Conservation (phyloP, 1,140 invertebrate genomes). For the Hylyphantes graminicola region DNA sequence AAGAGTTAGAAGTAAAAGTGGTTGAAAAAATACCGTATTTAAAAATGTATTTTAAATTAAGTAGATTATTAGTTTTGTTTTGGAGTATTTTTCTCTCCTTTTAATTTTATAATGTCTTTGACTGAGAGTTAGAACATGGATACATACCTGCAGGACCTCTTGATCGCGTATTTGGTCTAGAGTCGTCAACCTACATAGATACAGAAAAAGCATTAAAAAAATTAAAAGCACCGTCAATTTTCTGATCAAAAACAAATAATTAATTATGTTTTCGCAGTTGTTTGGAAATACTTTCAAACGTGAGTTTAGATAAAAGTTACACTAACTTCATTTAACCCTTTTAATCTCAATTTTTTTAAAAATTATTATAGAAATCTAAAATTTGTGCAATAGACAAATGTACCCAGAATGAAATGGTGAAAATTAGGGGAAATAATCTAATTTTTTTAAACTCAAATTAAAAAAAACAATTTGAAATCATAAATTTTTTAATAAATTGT, state of each 20-base stretch:
- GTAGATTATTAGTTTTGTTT: too few relatives aligned
- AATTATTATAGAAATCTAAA: background rate
- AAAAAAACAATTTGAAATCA: background rate
- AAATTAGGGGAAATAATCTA: background rate
- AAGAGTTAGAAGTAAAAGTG: too few relatives aligned
- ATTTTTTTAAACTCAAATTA: background rate
- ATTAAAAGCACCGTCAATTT: too few relatives aligned
- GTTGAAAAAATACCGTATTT: too few relatives aligned
- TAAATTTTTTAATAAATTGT: background rate
- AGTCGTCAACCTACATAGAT: conserved; percentile 48
- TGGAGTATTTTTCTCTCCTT: too few relatives aligned
- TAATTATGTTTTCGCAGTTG: too few relatives aligned
- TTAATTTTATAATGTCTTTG: background rate
- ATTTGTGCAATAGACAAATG: background rate
- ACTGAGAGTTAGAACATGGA: background rate
- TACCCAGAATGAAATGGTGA: background rate
- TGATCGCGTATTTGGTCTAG: conserved; percentile 55
- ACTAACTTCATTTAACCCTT: too few relatives aligned
- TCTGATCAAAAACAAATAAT: too few relatives aligned
- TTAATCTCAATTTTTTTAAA: background rate
- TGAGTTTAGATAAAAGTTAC: background rate
- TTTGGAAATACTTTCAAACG: too few relatives aligned
- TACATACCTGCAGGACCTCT: conserved; percentile 56
- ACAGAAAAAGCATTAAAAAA: too few relatives aligned
- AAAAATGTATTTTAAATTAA: too few relatives aligned